phyloP scores from a whole-genome alignment of 2,113 vertebrate genomes.

The Gallinago undulata region DNA sequence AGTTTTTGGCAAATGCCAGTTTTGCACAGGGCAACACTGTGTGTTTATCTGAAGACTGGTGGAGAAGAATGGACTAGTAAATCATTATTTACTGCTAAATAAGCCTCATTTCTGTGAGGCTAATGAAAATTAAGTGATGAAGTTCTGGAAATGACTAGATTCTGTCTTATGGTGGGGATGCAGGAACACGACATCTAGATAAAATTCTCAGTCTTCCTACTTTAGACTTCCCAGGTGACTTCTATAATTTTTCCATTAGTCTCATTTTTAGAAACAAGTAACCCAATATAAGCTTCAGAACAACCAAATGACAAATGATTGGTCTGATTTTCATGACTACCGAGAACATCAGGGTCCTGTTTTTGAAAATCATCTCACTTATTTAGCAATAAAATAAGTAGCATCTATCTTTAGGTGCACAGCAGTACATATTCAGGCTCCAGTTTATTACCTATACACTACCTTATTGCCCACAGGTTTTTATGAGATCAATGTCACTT shows the following conservation, averaged over 20 bases:
- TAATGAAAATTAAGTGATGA: background rate
- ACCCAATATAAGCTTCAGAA: background rate
- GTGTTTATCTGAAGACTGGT: background rate
- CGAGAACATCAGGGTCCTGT: background rate
- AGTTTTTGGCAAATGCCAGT: background rate
- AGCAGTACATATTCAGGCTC: background rate
- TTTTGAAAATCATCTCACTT: constrained; percentile 4
- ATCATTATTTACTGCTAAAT: background rate
- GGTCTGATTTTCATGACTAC: background rate
- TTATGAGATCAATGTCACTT: background rate
- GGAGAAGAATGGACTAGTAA: background rate
- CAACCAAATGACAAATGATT: background rate
- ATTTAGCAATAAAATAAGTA: background rate
- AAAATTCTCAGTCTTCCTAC: background rate
- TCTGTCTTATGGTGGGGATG: background rate
- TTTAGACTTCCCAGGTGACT: background rate
- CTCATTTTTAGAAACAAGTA: background rate
- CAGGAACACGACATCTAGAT: background rate
- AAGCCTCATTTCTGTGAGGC: background rate
- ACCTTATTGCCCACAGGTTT: background rate
- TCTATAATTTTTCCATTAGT: background rate
- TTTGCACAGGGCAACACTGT: background rate
- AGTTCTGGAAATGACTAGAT: background rate
- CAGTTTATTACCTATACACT: fast-evolving
- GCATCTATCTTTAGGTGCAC: background rate